A percentile compares a stretch with the other conserved stretches of the same genome.
Conservation (phyloP, 2,888 invertebrate species). For the Myopa testacea region DNA sequence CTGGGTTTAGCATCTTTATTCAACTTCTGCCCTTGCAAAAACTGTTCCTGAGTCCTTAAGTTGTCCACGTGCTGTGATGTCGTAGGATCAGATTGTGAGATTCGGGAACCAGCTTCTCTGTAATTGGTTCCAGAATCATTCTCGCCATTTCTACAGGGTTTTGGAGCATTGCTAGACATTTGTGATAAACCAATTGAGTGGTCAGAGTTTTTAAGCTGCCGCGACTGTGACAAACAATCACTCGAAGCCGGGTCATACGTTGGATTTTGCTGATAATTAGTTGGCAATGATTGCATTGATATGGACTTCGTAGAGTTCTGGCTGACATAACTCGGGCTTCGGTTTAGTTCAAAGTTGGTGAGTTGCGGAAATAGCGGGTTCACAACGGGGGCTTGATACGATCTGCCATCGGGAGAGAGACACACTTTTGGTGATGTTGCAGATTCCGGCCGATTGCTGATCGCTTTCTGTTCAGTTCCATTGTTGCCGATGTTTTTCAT, state of each 20-base stretch:
- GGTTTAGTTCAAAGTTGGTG: conserved; percentile 57
- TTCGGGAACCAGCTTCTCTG: background rate
- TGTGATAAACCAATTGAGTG: conserved; percentile 56
- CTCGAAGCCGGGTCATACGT: conserved; percentile 23
- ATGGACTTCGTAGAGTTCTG: conserved; percentile 18
- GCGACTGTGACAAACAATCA: background rate
- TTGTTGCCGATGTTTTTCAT: conserved; percentile 61
- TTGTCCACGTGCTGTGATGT: background rate
- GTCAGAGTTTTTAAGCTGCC: conserved; percentile 55
- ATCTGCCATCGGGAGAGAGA: conserved; percentile 63
- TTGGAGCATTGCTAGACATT: conserved; percentile 48
- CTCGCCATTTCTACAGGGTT: background rate
- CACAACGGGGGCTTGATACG: conserved; percentile 64
- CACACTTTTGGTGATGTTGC: conserved; percentile 56
- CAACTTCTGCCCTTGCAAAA: conserved; percentile 14
- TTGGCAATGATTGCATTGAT: conserved; percentile 27
- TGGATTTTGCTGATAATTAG: conserved; percentile 31
- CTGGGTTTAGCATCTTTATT: conserved; percentile 42
- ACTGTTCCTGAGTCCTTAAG: background rate
- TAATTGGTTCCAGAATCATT: background rate
- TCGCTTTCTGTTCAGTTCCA: conserved; percentile 51
- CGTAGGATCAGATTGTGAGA: conserved; percentile 2
- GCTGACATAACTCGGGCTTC: conserved; percentile 55
- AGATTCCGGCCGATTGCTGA: conserved; percentile 49
- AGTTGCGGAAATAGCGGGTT: conserved; percentile 64